Base-by-base conservation (phyloP, 1,140 invertebrate genomes). In the Drosophila leontia region DNA sequence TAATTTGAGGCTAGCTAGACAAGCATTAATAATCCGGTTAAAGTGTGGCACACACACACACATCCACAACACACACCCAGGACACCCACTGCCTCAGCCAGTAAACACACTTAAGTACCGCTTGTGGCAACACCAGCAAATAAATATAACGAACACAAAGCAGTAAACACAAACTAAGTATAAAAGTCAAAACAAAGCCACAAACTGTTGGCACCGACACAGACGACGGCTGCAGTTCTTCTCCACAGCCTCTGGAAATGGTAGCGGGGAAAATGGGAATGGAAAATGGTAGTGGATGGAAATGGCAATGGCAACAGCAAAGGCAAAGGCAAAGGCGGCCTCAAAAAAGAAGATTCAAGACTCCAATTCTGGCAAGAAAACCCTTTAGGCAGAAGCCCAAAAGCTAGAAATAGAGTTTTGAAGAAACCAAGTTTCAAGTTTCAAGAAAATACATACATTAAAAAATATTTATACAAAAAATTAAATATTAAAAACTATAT, bases 131-230 rank as follows among this genome's bases (percentile, higher is more conserved):
- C 60, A 83, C 45, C 63, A 82, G 63, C 62, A 82, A 61, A 64
- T 55, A 80, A 75, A 67, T 80, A 80, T 51, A 64, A 69, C 48
- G 71, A 78, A 50, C 61, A 60, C 56, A 79, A 39, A 61, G 81
- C 70, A 87, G 80, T 87, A 87, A 87, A 88, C 84, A 88, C 84
- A 88, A 87, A 87, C 84, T 87, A 80, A 87, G 84, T 84, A 88
- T 88, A 87, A 87, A 87, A 87, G 84, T 87, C 84, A 87, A 87
- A 84, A 87, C 84, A 87, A 87, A 88, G 84, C 84, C 84, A 84
- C 84, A 87, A 88, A 87, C 80, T 88, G 84, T 87, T 84, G 85
- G 77, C 79, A 79, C 79, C 55, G 53, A 70, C 60, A 64, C 32
- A 64, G 39, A 63, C 42, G 23, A 15, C 8, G 37, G 50, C 48